Evolutionary conservation across 2,888 invertebrate species (phyloP), one percentile per base, ranked within the genome.

Genomic region (Axea sp.): DNA sequence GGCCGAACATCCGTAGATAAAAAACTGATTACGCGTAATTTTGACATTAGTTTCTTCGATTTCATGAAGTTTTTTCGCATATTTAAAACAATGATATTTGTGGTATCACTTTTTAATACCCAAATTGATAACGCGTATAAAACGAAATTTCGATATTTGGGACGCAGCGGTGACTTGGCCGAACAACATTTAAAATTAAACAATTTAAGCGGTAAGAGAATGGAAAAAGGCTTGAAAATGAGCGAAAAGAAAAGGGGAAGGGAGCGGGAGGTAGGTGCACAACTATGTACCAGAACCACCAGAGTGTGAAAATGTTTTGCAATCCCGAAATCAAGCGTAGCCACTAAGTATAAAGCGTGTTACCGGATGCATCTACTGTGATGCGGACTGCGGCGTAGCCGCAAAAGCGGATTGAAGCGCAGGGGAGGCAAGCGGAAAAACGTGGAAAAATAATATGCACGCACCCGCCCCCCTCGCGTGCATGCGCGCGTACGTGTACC

Each of bases 301-400:
- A 82, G 83, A 86, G 86, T 84, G 86, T 86, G 84, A 86, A 86
- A 86, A 86, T 86, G 86, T 86, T 86, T 86, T 83, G 85, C 84
- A 84, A 85, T 86, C 82, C 81, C 81, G 82, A 84, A 86, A 86
- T 83, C 82, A 80, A 82, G 82, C 83, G 79, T 81, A 80, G 77
- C 78, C 78, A 73, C 57, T 80, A 78, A 68, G 77, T 76, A 77
- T 77, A 84, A 84, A 82, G 82, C 81, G 82, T 78, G 83, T 84
- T 82, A 82, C 81, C 77, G 81, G 77, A 79, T 76, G 76, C 77
- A 69, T 77, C 76, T 75, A 74, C 68, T 75, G 76, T 73, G 76
- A 74, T 71, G 78, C 78, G 80, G 75, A 77, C 76, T 47, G 77
- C 76, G 76, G 76, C 68, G 76, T 77, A 76, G 78, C 84, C 83